Conservation (phyloP, 2,113 vertebrate genomes). For the Steatornis caripensis region DNA sequence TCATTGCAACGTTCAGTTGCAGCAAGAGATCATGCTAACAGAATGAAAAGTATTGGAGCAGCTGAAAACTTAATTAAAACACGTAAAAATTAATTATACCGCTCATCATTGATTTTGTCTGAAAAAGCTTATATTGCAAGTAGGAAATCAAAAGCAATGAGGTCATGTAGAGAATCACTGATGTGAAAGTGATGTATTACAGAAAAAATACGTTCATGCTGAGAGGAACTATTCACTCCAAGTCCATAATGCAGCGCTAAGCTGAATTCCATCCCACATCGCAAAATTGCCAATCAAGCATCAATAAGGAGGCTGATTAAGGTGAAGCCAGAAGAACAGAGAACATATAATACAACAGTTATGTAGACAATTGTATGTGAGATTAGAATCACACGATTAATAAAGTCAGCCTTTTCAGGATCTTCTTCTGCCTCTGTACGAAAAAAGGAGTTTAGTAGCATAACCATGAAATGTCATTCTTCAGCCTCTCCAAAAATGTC, state of each 20-base stretch:
- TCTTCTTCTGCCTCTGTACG: not conserved
- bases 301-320: conserved; percentile 1
- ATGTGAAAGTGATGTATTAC: not conserved
- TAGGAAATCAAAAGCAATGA: conserved; percentile 49
- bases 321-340: not conserved
- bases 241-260: not conserved
- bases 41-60: conserved; percentile 42
- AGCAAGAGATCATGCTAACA: not conserved
- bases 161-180: not conserved
- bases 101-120: conserved; percentile 35
- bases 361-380: not conserved
- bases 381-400: not conserved
- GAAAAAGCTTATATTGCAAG: conserved; percentile 59
- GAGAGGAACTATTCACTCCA: not conserved
- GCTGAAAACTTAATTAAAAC: conserved; percentile 62
- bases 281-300: not conserved
- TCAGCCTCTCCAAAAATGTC: not conserved
- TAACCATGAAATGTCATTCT: not conserved
- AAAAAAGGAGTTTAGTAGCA: not conserved
- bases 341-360: not conserved
- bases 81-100: conserved; percentile 51
- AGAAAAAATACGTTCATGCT: not conserved
- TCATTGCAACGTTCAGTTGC: not conserved
- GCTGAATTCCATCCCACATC: not conserved
- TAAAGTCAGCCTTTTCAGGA: not conserved